These are phyloP conservation scores for Pyrgilauda ruficollis DNA, from an alignment of 2,113 vertebrate species.

Conservation along the genomic window DNA sequence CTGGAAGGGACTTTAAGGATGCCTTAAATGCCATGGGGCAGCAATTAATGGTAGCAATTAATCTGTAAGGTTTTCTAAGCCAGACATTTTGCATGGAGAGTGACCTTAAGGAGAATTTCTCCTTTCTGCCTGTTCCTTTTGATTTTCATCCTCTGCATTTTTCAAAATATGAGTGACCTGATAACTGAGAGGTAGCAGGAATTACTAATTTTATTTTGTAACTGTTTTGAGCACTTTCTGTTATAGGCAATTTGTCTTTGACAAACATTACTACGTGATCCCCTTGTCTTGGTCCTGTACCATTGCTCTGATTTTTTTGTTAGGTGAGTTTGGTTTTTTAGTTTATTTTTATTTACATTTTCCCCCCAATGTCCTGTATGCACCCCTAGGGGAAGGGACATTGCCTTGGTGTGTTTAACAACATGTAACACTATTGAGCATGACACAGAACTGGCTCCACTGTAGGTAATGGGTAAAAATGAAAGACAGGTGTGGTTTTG, in stretches of 20 bases:
- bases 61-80: background rate
- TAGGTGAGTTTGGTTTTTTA: accelerated
- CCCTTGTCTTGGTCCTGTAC: background rate
- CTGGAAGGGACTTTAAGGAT: background rate
- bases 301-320: background rate
- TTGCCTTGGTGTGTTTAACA: background rate
- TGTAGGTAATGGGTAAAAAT: background rate
- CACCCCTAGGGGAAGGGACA: accelerated
- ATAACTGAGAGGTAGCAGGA: background rate
- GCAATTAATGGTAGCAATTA: background rate
- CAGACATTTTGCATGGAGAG: background rate
- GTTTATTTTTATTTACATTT: too few relatives aligned
- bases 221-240: background rate
- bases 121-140: background rate
- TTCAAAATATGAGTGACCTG: background rate
- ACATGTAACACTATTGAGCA: accelerated
- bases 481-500: background rate
- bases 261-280: background rate
- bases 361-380: accelerated
- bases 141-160: background rate
- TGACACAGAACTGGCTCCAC: background rate
- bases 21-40: background rate
- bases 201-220: background rate
- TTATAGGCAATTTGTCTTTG: background rate
- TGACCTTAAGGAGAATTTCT: background rate